phyloP scores from a whole-genome alignment of 2,888 invertebrate species.

The Conops quadrifasciatus region DNA sequence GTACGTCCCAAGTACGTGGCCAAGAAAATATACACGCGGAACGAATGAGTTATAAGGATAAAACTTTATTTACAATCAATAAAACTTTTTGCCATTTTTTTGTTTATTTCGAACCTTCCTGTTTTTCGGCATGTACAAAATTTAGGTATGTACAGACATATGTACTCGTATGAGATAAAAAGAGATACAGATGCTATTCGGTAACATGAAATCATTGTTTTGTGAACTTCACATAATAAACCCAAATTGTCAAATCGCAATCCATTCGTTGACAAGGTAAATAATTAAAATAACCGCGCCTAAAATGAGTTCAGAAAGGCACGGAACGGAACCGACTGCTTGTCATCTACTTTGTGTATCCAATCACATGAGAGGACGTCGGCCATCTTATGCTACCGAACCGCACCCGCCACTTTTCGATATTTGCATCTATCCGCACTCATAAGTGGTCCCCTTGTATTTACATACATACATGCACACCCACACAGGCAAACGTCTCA shows the following conservation, averaged over 20 bases:
- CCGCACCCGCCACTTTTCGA: constrained; percentile 42
- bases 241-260: background rate
- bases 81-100: too few relatives aligned
- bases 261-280: background rate
- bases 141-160: too few relatives aligned
- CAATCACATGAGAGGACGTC: constrained; percentile 54
- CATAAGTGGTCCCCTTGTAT: background rate
- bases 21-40: too few relatives aligned
- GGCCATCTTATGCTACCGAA: constrained; percentile 53
- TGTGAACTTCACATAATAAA: too few relatives aligned
- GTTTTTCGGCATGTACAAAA: too few relatives aligned
- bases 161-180: too few relatives aligned
- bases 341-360: constrained; percentile 40
- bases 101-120: too few relatives aligned
- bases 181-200: too few relatives aligned
- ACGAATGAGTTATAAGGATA: too few relatives aligned
- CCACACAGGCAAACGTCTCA: constrained; percentile 16
- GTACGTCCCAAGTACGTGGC: too few relatives aligned
- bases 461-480: constrained; percentile 1
- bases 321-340: background rate
- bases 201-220: too few relatives aligned
- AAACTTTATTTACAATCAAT: too few relatives aligned
- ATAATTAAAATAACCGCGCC: constrained; percentile 5
- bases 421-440: background rate
- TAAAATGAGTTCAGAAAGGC: background rate